A percentile compares a stretch with the other conserved stretches of the same genome.
phyloP scores from a whole-genome alignment of 2,113 vertebrate genomes.

The Aplodontia rufa region DNA sequence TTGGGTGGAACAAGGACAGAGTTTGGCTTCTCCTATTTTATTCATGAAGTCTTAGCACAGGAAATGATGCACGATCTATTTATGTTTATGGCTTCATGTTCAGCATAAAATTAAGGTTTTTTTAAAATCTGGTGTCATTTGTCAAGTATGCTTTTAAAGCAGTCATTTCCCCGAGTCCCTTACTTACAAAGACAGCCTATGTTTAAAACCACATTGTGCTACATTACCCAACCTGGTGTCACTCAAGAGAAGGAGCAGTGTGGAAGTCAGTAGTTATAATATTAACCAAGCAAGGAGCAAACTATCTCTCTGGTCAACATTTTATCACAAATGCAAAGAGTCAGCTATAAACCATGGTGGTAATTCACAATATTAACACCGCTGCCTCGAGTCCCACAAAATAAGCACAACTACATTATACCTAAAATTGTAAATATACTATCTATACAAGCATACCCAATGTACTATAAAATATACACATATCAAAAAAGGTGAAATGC shows the following conservation, averaged over 20 bases:
- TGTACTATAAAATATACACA: neutral
- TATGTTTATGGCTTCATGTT: constrained; percentile 40
- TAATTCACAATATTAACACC: neutral
- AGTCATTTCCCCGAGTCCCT: neutral
- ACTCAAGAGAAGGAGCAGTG: neutral
- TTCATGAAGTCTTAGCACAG: constrained; percentile 12
- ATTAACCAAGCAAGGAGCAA: neutral
- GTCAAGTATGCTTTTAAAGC: constrained; percentile 33
- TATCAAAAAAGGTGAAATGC: neutral
- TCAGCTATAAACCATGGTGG: too few species aligned
- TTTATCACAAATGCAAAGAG: too few species aligned
- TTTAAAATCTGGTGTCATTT: neutral
- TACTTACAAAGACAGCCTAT: neutral
- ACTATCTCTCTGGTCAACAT: neutral
- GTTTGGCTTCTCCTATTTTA: constrained; percentile 32
- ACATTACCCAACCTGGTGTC: neutral
- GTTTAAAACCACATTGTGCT: neutral
- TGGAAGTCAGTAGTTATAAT: neutral
- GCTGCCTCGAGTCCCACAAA: neutral
- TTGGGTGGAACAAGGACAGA: neutral
- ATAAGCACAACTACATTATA: neutral
- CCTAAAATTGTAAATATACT: neutral
- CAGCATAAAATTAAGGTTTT: constrained; percentile 46
- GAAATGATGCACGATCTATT: neutral
- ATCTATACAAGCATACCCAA: neutral